phyloP scores from a whole-genome alignment of 2,888 invertebrate species.

The Drosophila infuscata region DNA sequence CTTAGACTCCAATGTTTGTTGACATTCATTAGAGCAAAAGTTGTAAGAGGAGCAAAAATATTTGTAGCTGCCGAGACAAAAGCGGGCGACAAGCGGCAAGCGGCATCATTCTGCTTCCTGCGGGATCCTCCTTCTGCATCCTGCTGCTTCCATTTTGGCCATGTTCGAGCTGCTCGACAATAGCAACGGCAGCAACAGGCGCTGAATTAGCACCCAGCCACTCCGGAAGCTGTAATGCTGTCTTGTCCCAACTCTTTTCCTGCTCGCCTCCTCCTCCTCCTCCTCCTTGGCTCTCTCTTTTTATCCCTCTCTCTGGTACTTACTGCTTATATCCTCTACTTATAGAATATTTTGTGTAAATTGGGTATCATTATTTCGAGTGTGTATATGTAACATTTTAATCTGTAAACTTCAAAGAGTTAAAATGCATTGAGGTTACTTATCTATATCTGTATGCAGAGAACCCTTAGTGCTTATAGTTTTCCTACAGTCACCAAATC shows the following conservation, averaged over 20 bases:
- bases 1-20: constrained; percentile 67
- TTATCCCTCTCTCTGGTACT: neutral
- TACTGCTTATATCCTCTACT: neutral
- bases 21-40: constrained; percentile 72
- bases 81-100: constrained; percentile 37
- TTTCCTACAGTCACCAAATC: neutral
- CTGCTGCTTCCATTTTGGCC: constrained; percentile 23
- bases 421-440: neutral
- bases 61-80: constrained; percentile 54
- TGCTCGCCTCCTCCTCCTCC: neutral
- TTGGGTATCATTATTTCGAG: neutral
- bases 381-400: neutral
- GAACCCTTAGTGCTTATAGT: no score
- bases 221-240: constrained; percentile 49
- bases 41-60: constrained; percentile 38
- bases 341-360: neutral
- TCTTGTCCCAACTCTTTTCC: constrained; percentile 17
- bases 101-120: constrained; percentile 36
- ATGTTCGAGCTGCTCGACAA: constrained; percentile 45
- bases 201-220: constrained; percentile 68
- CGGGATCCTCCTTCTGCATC: neutral
- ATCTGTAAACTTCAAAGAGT: neutral
- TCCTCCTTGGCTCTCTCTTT: no score
- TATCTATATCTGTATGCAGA: neutral
- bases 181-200: constrained; percentile 66